These are phyloP conservation scores for Tupaia tana DNA, from an alignment of 2,113 vertebrate genomes.

Conservation along the genomic window DNA sequence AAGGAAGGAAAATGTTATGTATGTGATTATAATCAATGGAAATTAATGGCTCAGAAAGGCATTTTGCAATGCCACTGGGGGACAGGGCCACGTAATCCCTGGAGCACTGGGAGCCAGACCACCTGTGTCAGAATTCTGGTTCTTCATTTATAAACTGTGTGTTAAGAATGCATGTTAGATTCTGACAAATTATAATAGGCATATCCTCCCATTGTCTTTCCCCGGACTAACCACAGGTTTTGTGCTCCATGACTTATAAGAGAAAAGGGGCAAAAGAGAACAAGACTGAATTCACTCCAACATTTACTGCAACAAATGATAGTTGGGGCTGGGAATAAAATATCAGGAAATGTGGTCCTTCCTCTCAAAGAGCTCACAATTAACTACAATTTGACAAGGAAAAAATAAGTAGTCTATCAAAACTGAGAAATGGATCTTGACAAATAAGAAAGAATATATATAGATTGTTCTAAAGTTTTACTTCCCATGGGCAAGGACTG, in stretches of 20 bases:
- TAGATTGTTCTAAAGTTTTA: neutral
- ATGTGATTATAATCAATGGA: neutral
- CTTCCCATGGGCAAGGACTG: neutral
- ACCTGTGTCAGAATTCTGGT: neutral
- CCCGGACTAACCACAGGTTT: neutral
- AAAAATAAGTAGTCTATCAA: neutral
- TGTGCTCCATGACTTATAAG: neutral
- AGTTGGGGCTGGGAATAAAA: neutral
- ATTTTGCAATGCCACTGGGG: neutral
- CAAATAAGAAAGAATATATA: conserved; percentile 1
- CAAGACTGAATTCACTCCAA: conserved; percentile 32
- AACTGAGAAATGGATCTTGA: neutral
- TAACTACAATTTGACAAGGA: neutral
- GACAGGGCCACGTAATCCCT: neutral
- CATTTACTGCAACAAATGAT: neutral
- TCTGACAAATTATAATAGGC: neutral
- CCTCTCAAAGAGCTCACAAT: neutral
- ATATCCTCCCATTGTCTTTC: neutral
- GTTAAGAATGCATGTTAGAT: neutral
- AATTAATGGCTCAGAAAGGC: neutral
- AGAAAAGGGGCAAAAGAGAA: neutral
- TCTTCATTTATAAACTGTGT: neutral
- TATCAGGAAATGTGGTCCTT: neutral
- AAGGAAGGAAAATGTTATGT: neutral
- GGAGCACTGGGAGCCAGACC: neutral